These are phyloP conservation scores for Malacoctenus gilli DNA, from an alignment of 2,797 vertebrate genomes.

Conservation along the genomic window DNA sequence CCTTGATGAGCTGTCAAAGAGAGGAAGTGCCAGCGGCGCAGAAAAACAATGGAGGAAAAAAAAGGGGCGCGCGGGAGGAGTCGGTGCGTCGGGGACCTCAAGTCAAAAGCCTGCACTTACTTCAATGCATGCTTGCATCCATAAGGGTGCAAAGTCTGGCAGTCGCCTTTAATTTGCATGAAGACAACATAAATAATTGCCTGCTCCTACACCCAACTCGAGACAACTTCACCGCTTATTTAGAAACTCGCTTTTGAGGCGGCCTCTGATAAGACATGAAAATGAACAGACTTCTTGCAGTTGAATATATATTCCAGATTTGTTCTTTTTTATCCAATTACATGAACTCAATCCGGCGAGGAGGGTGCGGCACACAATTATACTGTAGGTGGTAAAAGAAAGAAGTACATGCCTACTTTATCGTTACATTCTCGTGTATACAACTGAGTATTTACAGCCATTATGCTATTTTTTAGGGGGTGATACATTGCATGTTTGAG, in stretches of 20 bases:
- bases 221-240: constrained; percentile 6
- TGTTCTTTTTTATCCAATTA: constrained; percentile 21
- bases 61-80: constrained; percentile 33
- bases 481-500: too few relatives aligned
- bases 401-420: neutral
- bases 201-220: constrained; percentile 20
- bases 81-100: constrained; percentile 27
- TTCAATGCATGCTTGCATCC: constrained; percentile 28
- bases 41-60: constrained; percentile 33
- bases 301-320: neutral
- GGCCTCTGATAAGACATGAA: constrained; percentile 19
- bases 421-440: neutral
- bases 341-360: constrained; percentile 10
- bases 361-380: neutral
- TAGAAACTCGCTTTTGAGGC: constrained; percentile 7
- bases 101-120: constrained; percentile 37
- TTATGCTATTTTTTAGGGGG: too few relatives aligned
- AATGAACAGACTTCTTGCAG: neutral
- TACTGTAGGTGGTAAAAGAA: neutral
- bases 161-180: constrained; percentile 40
- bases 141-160: constrained; percentile 17
- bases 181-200: constrained; percentile 49
- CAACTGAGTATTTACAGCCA: too few relatives aligned
- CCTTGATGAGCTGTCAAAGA: constrained; percentile 63
- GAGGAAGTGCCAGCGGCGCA: constrained; percentile 48